Evolutionary conservation across 2,113 vertebrate species (phyloP), one percentile per base, ranked within the genome.

Genomic region (Peromyscus californicus): DNA sequence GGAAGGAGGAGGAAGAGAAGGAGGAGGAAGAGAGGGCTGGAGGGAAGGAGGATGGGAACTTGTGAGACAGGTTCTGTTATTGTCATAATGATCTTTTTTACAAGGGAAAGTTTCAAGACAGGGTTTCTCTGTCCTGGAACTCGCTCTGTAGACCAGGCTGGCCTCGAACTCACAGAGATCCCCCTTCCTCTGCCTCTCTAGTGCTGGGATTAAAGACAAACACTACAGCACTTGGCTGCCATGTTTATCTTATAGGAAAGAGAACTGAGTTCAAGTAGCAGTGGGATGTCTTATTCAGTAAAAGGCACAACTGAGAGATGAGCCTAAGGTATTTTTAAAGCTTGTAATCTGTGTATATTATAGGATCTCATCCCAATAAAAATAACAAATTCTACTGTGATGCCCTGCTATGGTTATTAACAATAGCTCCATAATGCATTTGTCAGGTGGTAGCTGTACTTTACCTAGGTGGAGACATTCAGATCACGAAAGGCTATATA

Each of bases 81-180:
- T 83, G 57, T 85, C 29, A 84, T 29, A 36, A 69, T 88, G 72
- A 72, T 91, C 98, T 96, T 89, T 76, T 80, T 57, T 36, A 57
- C 4, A 36, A 10, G 17, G 31, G 21, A 24, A 0, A 1, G 4
- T 10, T 80, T 80, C 0, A 19, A 80, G 51, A n/a, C 51, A 57
- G 51, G 33, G 51, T n/a, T n/a, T 82, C 76, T 54, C 79, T 57
- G 79, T 57, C 19, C 51, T 82, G 51, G 31, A 57, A 80, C 9
- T 80, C 22, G 10, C 51, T 80, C 78, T 80, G 51, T 82, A n/a
- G 78, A n/a, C 51, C 51, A 80, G 78, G 78, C 33, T 80, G 9
- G 31, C 48, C 54, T 82, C 36, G 6, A 83, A 59, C 57, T 39
- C 80, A 59, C 21, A 59, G 80, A 83, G 21, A 83, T 39, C 21